Percentiles rank a stretch among this genome's conserved stretches.
Evolutionary conservation across 35 echinoderm and acorn worm genomes (phyloP).

Genomic region (Ophiothrix spiculata): DNA sequence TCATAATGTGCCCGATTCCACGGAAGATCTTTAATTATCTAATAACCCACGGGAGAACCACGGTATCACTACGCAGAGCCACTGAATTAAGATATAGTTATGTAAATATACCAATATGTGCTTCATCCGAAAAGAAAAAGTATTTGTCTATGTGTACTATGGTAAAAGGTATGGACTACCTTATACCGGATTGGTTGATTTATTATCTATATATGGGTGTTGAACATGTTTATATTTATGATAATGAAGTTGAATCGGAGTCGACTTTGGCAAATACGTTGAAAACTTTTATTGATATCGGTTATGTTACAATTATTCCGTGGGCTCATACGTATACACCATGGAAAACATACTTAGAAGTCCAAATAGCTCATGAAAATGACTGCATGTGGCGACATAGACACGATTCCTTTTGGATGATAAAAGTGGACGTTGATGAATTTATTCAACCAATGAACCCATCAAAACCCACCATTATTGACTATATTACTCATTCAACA

Average conservation of each 20-base stretch:
- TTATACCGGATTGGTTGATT: constrained; percentile 65
- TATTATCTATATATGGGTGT: constrained; percentile 79
- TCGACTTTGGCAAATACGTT: constrained; percentile 31
- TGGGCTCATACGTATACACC: constrained; percentile 67
- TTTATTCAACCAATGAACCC: constrained; percentile 77
- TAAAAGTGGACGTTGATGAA: constrained; percentile 84
- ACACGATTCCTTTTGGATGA: constrained; percentile 54
- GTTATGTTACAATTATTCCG: constrained; percentile 67
- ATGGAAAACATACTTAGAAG: constrained; percentile 77
- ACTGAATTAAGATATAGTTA: constrained; percentile 22
- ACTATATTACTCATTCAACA: constrained; percentile 16
- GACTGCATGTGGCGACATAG: constrained; percentile 73
- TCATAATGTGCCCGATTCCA: constrained; percentile 75
- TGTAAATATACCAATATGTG: constrained; percentile 39
- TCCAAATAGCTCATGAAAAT: constrained; percentile 82
- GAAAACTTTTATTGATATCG: constrained; percentile 32
- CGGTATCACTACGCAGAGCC: not conserved
- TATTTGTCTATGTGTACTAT: constrained; percentile 78
- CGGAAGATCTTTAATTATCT: not conserved
- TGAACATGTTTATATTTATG: constrained; percentile 87
- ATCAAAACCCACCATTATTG: constrained; percentile 33
- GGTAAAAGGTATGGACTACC: constrained; percentile 79
- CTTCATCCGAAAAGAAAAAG: constrained; percentile 27
- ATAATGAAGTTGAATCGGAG: constrained; percentile 38
- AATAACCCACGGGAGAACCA: not conserved